These are phyloP conservation scores for Chaenogobius annularis DNA, from an alignment of 2,113 vertebrate genomes.

Conservation along the genomic window DNA sequence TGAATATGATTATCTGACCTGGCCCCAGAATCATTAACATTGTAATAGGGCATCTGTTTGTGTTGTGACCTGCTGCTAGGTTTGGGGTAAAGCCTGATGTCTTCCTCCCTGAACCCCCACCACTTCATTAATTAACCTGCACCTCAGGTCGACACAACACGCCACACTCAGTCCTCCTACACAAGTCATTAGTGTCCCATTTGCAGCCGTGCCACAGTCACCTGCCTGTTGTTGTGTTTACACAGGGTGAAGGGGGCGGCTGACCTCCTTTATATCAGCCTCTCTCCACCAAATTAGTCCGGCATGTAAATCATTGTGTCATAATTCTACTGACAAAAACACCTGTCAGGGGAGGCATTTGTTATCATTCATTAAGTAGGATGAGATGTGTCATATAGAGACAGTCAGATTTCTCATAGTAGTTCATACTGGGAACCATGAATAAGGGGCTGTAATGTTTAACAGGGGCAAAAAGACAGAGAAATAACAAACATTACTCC, in stretches of 20 bases:
- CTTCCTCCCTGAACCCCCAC: conserved; percentile 61
- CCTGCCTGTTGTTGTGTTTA: conserved; percentile 39
- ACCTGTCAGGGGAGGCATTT: conserved; percentile 57
- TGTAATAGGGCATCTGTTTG: conserved; percentile 79
- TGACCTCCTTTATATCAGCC: conserved; percentile 45
- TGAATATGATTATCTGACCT: conserved; percentile 73
- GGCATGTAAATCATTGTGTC: conserved; percentile 58
- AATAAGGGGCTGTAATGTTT: conserved; percentile 14
- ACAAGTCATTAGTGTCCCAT: conserved; percentile 45
- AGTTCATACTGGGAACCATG: conserved; percentile 21
- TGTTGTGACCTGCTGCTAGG: conserved; percentile 72
- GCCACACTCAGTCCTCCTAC: conserved; percentile 33
- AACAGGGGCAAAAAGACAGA: conserved; percentile 8
- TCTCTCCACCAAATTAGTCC: conserved; percentile 47
- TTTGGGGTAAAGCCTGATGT: conserved; percentile 55
- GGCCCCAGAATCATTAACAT: conserved; percentile 74
- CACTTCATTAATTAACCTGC: conserved; percentile 84
- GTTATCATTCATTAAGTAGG: conserved; percentile 55
- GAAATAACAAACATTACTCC: conserved; percentile 3
- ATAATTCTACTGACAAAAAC: conserved; percentile 43
- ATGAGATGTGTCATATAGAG: conserved; percentile 45
- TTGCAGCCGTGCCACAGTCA: conserved; percentile 28
- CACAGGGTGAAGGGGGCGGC: conserved; percentile 26
- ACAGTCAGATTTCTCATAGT: conserved; percentile 47
- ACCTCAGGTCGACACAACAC: conserved; percentile 61